Evolutionary conservation across 1,140 invertebrate species (phyloP), one percentile per base, ranked within the genome.

Genomic region (Drosophila auraria): DNA sequence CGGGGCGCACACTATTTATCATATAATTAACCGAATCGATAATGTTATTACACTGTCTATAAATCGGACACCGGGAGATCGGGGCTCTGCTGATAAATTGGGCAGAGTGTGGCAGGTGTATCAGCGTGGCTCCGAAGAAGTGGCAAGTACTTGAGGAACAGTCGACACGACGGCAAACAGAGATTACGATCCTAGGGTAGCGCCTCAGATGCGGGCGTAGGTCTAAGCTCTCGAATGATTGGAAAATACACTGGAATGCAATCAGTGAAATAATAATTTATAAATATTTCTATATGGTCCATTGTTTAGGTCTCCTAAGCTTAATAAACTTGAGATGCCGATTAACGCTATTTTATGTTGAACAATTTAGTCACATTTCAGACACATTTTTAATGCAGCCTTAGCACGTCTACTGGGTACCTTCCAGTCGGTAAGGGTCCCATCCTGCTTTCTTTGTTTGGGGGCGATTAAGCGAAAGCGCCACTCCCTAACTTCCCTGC

Each of bases 41-140:
- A 70, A 68, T 74, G 83, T 64, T 83, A 87, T 87, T 87, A 80
- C 83, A 72, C 63, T 87, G 71, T 80, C 83, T 64, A 87, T 76
- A 79, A 86, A 78, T 78, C 78, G 68, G 59, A 77, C 62, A 61
- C 54, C n/a, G 47, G 25, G 15, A 25, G 70, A 75, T 80, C 70
- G 63, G 25, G 27, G 38, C 60, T 42, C 1, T 20, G 27, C 23
- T 68, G 68, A 70, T 70, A 68, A 45, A 68, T 70, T 47, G 68
- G 15, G 33, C 40, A 53, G 38, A 53, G 62, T 61, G 63, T 87
- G 83, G 54, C 83, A 87, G 83, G 80, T 69, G 59, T 65, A 70
- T 72, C 65, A 72, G 57, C 58, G 68, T 47, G 54, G 65, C 47
- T 58, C 47, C 25, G 44, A n/a, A 27, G 58, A 78, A 79, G 66